phyloP scores from a whole-genome alignment of 2,797 vertebrate species.

The Tangara arthus region DNA sequence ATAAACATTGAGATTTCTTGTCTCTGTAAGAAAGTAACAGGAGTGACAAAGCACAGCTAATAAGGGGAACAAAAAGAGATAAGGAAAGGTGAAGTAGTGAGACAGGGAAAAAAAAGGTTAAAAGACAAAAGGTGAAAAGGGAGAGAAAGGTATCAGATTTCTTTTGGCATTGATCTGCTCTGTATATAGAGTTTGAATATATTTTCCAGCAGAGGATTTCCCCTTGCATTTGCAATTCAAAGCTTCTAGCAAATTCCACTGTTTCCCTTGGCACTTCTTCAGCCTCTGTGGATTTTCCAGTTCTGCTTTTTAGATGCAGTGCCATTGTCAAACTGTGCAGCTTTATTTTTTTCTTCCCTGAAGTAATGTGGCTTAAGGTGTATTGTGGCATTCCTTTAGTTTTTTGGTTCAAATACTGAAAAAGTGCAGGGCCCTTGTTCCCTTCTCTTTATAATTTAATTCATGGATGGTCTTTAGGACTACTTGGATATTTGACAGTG shows the following conservation, averaged over 20 bases:
- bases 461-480: not conserved
- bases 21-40: not conserved
- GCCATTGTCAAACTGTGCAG: not conserved
- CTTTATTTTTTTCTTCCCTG: not conserved
- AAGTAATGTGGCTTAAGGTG: not conserved
- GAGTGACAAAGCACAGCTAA: not conserved
- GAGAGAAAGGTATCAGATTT: slow-evolving; percentile 14
- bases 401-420: not conserved
- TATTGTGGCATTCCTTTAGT: not conserved
- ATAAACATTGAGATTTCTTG: not conserved
- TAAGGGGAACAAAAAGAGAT: not conserved
- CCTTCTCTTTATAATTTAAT: not conserved
- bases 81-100: not conserved
- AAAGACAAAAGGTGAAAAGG: slow-evolving; percentile 6
- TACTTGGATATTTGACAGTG: not conserved
- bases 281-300: slow-evolving; percentile 56
- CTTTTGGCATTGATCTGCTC: not conserved
- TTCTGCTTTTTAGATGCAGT: slow-evolving; percentile 26
- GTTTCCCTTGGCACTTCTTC: slow-evolving; percentile 57
- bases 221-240: slow-evolving; percentile 63
- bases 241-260: slow-evolving; percentile 57
- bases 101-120: not conserved
- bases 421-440: not conserved
- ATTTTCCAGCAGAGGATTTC: slow-evolving; percentile 63
- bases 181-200: slow-evolving; percentile 25